A percentile compares a stretch with the other conserved stretches of the same genome.
phyloP scores from a whole-genome alignment of 1,140 invertebrate genomes.

The Nasonia vitripennis region DNA sequence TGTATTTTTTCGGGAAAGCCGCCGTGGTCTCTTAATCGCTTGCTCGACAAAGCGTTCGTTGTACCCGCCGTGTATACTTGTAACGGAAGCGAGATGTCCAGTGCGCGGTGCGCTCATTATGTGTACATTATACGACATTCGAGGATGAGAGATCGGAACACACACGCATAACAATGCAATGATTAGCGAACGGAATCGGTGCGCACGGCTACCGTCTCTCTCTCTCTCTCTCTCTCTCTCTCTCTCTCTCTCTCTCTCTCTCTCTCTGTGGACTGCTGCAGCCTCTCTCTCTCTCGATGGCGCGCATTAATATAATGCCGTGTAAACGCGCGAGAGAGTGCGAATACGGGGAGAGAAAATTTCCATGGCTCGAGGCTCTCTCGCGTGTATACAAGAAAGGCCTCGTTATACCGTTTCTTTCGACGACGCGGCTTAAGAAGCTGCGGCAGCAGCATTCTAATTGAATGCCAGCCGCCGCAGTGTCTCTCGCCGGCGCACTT shows the following conservation, averaged over 20 bases:
- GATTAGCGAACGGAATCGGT: background rate
- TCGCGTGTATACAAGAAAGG: background rate
- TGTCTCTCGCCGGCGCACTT: background rate
- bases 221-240: too few species aligned
- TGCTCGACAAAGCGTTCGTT: background rate
- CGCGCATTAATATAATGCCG: too few species aligned
- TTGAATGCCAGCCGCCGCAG: background rate
- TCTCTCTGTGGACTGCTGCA: too few species aligned
- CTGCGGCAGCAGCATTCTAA: conserved; percentile 18
- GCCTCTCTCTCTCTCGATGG: too few species aligned
- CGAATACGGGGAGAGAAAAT: background rate
- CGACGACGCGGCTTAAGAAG: conserved; percentile 7
- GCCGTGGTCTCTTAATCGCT: background rate
- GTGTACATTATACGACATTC: background rate
- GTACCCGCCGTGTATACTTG: background rate
- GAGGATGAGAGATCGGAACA: background rate
- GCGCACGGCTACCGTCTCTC: too few species aligned
- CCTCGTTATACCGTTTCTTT: conserved; percentile 20
- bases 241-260: too few species aligned
- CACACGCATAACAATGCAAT: background rate
- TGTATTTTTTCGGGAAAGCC: background rate
- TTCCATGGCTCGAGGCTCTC: background rate
- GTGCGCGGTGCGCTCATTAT: too few species aligned
- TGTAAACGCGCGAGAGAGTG: background rate
- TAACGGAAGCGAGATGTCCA: background rate